Conservation (phyloP, 92 coral and sea anemone genomes). For the Epizoanthus ramosus region DNA sequence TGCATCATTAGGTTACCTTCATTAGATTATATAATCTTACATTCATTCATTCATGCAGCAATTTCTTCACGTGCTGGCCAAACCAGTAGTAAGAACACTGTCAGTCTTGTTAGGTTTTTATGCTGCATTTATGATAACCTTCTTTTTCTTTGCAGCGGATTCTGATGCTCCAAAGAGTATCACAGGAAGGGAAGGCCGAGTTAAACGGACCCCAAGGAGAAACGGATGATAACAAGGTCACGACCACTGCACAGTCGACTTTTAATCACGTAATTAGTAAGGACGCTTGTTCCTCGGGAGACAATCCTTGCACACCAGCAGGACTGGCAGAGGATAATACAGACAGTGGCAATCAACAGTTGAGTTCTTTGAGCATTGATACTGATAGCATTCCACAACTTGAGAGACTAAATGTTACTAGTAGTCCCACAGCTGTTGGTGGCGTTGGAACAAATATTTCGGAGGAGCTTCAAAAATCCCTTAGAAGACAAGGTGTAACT, state of each 20-base stretch:
- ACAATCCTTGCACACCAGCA: neutral
- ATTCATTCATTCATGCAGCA: no score
- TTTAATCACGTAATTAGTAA: conserved; percentile 14
- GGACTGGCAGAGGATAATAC: neutral
- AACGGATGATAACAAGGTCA: neutral
- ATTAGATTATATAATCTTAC: no score
- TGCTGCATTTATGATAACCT: no score
- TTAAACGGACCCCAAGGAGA: conserved; percentile 1
- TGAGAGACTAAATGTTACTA: neutral
- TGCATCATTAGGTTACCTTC: no score
- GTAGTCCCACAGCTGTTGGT: conserved; percentile 21
- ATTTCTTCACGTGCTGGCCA: no score
- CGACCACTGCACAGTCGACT: neutral
- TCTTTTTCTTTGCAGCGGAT: conserved; percentile 8
- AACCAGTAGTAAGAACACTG: no score
- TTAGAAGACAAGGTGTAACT: conserved; percentile 86
- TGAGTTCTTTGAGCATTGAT: neutral
- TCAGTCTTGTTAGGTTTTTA: no score
- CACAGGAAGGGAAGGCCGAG: neutral
- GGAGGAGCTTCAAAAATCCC: conserved; percentile 59
- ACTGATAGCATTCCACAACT: conserved; percentile 11
- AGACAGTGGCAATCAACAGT: neutral
- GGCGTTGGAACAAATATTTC: conserved; percentile 42
- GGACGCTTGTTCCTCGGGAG: neutral
- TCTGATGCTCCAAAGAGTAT: conserved; percentile 29